phyloP scores from a whole-genome alignment of 2,113 vertebrate genomes.

The Corythornis madagascariensis region DNA sequence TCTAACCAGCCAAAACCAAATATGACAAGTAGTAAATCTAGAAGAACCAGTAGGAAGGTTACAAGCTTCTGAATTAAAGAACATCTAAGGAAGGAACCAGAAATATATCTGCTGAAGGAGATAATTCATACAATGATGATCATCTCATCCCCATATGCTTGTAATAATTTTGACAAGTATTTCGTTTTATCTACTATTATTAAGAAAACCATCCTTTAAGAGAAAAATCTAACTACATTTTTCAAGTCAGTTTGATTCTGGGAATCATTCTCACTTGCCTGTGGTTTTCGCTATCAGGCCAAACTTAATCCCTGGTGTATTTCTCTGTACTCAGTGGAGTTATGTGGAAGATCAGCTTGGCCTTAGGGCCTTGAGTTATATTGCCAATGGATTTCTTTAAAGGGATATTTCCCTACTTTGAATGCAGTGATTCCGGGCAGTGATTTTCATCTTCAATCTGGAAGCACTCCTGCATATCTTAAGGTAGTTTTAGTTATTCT shows the following conservation, averaged over 20 bases:
- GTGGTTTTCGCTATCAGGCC: conserved; percentile 37
- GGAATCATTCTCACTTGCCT: conserved; percentile 43
- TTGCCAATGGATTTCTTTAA: conserved; percentile 27
- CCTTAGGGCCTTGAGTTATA: not conserved
- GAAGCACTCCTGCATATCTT: conserved; percentile 32
- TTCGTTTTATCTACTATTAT: conserved; percentile 23
- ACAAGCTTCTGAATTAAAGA: not conserved
- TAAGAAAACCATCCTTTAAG: conserved; percentile 45
- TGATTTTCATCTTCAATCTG: conserved; percentile 23
- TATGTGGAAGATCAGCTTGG: conserved; percentile 24
- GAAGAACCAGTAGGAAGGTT: not conserved
- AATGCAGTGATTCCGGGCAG: conserved; percentile 24
- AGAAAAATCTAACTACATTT: conserved; percentile 22
- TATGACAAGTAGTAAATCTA: not conserved
- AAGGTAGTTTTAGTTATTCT: not conserved
- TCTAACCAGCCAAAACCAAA: not conserved
- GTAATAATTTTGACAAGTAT: conserved; percentile 29
- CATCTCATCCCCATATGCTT: not conserved
- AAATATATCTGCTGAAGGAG: not conserved
- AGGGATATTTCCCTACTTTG: conserved; percentile 45
- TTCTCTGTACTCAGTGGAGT: conserved; percentile 27
- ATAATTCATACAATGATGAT: not conserved
- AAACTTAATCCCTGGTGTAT: conserved; percentile 35
- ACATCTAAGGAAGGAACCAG: not conserved
- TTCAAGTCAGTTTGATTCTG: conserved; percentile 51